Base-by-base conservation (phyloP, 2,113 vertebrate genomes). In the Hydropotes inermis region DNA sequence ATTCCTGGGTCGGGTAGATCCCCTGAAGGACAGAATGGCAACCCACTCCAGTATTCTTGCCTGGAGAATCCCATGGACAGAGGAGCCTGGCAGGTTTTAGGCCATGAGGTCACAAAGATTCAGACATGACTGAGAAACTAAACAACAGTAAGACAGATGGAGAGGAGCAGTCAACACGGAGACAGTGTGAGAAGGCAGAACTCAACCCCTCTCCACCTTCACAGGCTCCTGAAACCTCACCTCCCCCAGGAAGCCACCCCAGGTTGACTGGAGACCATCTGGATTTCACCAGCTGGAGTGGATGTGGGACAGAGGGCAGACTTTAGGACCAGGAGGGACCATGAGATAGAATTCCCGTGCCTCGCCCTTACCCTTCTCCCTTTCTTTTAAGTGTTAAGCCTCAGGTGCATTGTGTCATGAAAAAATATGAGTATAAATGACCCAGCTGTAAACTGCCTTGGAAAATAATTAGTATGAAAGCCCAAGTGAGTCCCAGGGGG, bases 381-480 rank as follows among this genome's bases (percentile, higher is more conserved):
- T 55, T 67, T 61, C 70, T 91, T 82, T 58, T 16, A 85, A 58
- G 39, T 30, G 61, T 94, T 85, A 97, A 95, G 45, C 90, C 95
- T 90, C 78, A 39, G 36, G 47, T 57, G 88, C 25, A 9, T 39
- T 45, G 27, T 95, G 90, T 97, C 95, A 95, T 87, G 91, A 97
- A 98, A 98, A 97, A 96, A 91, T 94, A 96, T 39, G 76, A 74
- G 86, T 87, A 50, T 81, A 83, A 94, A 83, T 89, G 95, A 89
- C 67, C 67, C 97, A 89, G 88, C 91, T 94, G 78, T 91, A 97
- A 96, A 83, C 55, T 52, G 70, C 81, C 91, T 97, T 94, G 67
- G 78, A 91, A 98, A 97, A 87, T 94, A 97, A 98, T 97, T 95
- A 98, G 91, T 79, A 86, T 89, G 60, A 97, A 97, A 97, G 97